A percentile compares a stretch with the other conserved stretches of the same genome.
Conservation (phyloP, 2,797 vertebrate species). For the Monodelphis domestica region DNA sequence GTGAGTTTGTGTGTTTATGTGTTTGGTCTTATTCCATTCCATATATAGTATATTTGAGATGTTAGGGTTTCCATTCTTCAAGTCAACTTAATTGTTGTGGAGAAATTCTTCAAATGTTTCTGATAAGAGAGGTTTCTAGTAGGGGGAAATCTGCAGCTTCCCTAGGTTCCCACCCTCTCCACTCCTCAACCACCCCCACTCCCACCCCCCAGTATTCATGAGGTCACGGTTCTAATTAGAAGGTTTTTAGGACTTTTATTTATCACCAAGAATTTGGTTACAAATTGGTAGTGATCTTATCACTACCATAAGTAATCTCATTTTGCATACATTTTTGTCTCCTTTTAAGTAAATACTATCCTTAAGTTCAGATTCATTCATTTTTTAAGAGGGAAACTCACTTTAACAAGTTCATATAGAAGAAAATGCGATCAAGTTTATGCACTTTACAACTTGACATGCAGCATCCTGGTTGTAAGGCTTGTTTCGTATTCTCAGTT, state of each 20-base stretch:
- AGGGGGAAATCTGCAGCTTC: not conserved
- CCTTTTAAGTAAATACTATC: constrained; percentile 52
- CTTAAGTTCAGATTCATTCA: constrained; percentile 45
- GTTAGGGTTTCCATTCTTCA: constrained; percentile 76
- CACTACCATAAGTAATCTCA: constrained; percentile 9
- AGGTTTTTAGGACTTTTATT: constrained; percentile 67
- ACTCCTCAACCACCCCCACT: fast-evolving
- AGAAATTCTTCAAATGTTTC: constrained; percentile 78
- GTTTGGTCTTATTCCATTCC: constrained; percentile 75
- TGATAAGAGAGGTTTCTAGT: constrained; percentile 77
- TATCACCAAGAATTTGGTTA: constrained; percentile 71
- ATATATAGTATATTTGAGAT: constrained; percentile 82
- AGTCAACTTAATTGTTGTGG: constrained; percentile 76
- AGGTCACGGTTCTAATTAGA: not conserved
- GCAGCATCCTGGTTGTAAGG: constrained; percentile 39
- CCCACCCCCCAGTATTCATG: not conserved
- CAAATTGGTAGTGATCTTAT: constrained; percentile 14
- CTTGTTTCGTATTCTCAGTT: constrained; percentile 61
- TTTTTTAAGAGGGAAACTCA: constrained; percentile 19
- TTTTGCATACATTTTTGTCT: constrained; percentile 76
- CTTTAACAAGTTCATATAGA: constrained; percentile 19
- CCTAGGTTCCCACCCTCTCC: not conserved
- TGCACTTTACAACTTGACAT: constrained; percentile 49
- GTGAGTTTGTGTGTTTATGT: constrained; percentile 61
- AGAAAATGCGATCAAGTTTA: constrained; percentile 39